These are phyloP conservation scores for Philereme vetulata DNA, from an alignment of 2,888 invertebrate species.

Conservation along the genomic window DNA sequence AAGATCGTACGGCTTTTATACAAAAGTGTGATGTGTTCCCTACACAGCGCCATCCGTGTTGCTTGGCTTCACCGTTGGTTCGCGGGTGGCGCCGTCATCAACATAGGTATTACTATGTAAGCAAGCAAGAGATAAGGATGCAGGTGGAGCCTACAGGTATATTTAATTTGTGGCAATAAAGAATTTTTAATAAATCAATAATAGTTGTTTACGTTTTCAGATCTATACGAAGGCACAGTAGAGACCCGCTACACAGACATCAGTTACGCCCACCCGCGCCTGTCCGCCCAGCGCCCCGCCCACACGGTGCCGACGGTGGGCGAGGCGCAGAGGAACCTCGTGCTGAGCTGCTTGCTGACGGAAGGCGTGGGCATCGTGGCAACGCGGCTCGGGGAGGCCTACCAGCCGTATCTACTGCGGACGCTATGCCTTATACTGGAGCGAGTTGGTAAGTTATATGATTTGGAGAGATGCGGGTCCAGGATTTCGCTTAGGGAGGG, in stretches of 20 bases:
- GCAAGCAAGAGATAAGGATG: too few species aligned
- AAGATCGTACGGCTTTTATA: too few species aligned
- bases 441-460: slow-evolving; percentile 83
- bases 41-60: too few species aligned
- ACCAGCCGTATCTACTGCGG: slow-evolving; percentile 85
- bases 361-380: slow-evolving; percentile 89
- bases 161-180: too few species aligned
- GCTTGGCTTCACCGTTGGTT: too few species aligned
- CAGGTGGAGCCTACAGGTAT: too few species aligned
- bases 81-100: too few species aligned
- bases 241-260: slow-evolving; percentile 73
- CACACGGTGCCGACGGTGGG: slow-evolving; percentile 52
- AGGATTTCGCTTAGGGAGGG: too few species aligned
- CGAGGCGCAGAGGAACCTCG: slow-evolving; percentile 85
- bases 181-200: too few species aligned
- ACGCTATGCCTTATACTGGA: slow-evolving; percentile 88
- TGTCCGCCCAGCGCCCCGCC: slow-evolving; percentile 29
- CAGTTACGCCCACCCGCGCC: slow-evolving; percentile 51
- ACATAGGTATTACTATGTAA: too few species aligned
- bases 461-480: too few species aligned
- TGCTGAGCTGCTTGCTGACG: slow-evolving; percentile 86
- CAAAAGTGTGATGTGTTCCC: too few species aligned
- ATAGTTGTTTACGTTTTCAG: slow-evolving; percentile 41
- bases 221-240: slow-evolving; percentile 69
- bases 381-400: slow-evolving; percentile 72